Percentiles rank a stretch among this genome's conserved stretches.
These are phyloP conservation scores for Cyclophora albipunctata DNA, from an alignment of 2,888 invertebrate genomes.

Conservation along the genomic window DNA sequence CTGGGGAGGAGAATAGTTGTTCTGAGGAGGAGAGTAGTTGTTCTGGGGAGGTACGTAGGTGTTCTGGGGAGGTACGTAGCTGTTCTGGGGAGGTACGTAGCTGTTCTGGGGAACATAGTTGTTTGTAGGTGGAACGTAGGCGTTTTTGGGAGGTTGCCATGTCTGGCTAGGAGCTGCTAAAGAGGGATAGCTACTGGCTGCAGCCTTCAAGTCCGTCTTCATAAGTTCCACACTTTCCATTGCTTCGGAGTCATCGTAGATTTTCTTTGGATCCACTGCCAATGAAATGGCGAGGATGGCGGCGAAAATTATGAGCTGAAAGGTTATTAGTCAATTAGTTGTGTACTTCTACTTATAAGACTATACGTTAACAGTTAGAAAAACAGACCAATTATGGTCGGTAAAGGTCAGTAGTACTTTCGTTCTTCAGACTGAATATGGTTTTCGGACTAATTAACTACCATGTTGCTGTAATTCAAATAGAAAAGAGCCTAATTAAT, in stretches of 20 bases:
- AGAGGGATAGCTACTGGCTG: slow-evolving; percentile 35
- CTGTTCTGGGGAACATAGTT: slow-evolving; percentile 3
- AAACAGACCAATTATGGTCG: too few relatives aligned
- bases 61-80: slow-evolving; percentile 5
- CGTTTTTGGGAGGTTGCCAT: slow-evolving; percentile 22
- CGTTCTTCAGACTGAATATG: too few relatives aligned
- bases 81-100: slow-evolving; percentile 9
- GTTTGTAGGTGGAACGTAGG: slow-evolving; percentile 12
- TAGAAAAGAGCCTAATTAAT: too few relatives aligned
- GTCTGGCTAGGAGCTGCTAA: slow-evolving; percentile 30
- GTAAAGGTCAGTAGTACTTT: too few relatives aligned
- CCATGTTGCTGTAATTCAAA: too few relatives aligned
- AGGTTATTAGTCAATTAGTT: neutral
- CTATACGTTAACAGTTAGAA: too few relatives aligned
- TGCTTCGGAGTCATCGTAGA: slow-evolving; percentile 43
- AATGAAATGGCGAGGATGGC: slow-evolving; percentile 48
- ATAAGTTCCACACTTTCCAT: slow-evolving; percentile 40
- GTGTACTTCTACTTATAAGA: too few relatives aligned
- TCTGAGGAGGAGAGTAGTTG: slow-evolving; percentile 7
- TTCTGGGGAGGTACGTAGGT: slow-evolving; percentile 3
- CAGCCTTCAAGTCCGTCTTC: slow-evolving; percentile 28
- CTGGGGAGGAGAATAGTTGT: slow-evolving; percentile 1
- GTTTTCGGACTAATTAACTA: too few relatives aligned
- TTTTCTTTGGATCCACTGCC: slow-evolving; percentile 34
- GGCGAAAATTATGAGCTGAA: slow-evolving; percentile 45